Conservation (phyloP, 2,113 vertebrate species). For the Ptychochromis oligacanthus region DNA sequence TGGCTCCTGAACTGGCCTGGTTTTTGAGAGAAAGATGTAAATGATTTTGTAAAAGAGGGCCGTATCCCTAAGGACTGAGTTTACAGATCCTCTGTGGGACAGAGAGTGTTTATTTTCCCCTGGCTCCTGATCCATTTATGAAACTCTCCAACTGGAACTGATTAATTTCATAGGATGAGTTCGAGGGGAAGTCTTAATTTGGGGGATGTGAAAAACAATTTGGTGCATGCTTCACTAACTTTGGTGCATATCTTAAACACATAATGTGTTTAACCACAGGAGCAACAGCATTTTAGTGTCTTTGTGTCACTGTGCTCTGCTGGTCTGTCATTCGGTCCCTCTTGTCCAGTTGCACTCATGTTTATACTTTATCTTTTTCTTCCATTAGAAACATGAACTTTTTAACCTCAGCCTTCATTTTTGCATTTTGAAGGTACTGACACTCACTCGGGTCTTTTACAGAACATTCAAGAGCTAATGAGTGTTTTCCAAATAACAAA, state of each 20-base stretch:
- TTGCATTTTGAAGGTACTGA: background rate
- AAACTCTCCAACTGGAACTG: constrained; percentile 30
- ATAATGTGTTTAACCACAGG: background rate
- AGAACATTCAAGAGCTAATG: background rate
- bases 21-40: constrained; percentile 25
- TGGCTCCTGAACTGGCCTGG: constrained; percentile 22
- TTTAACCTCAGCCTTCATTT: background rate
- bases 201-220: background rate
- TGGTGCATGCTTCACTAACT: background rate
- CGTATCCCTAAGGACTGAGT: constrained; percentile 6
- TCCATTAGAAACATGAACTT: background rate
- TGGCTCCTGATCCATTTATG: constrained; percentile 27
- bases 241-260: background rate
- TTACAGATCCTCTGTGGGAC: background rate
- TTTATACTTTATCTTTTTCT: background rate
- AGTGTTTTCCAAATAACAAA: background rate
- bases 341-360: background rate
- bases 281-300: background rate
- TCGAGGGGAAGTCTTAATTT: background rate
- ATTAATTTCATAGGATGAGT: constrained; percentile 23
- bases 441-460: background rate
- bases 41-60: constrained; percentile 21
- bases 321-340: background rate
- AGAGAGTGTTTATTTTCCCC: constrained; percentile 11
- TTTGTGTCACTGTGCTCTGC: background rate